Evolutionary conservation across 2,113 vertebrate genomes (phyloP).

Genomic region (Takifugu bimaculatus): DNA sequence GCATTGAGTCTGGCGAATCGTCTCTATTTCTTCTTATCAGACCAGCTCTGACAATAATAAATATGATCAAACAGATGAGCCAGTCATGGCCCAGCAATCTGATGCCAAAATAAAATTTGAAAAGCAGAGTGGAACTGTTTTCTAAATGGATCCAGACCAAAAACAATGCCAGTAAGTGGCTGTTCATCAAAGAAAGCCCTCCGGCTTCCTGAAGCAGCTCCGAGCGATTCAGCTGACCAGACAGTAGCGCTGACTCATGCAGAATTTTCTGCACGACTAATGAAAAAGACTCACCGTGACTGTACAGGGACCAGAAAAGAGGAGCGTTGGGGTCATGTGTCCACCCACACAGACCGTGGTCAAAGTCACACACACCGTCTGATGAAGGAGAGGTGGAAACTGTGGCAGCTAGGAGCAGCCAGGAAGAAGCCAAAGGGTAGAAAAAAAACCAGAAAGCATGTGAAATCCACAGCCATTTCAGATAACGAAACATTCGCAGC

Average conservation of each 20-base stretch:
- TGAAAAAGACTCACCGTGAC: slow-evolving; percentile 65
- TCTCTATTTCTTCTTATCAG: too few relatives aligned
- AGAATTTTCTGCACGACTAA: slow-evolving; percentile 1
- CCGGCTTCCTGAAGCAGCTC: slow-evolving; percentile 1
- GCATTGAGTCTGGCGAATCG: too few relatives aligned
- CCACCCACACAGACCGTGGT: slow-evolving; percentile 87
- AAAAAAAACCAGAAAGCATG: slow-evolving; percentile 1
- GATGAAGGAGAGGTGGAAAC: slow-evolving; percentile 58
- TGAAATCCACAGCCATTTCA: slow-evolving; percentile 4
- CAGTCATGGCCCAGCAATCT: too few relatives aligned
- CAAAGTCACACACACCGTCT: slow-evolving; percentile 87
- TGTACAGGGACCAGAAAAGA: slow-evolving; percentile 81
- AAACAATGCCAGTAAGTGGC: slow-evolving; percentile 10
- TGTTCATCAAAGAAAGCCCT: slow-evolving; percentile 4
- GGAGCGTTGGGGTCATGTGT: slow-evolving; percentile 80
- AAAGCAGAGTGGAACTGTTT: background rate
- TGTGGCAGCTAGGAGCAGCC: slow-evolving; percentile 38
- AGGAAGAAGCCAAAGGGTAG: background rate
- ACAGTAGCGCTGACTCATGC: background rate
- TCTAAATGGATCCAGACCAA: background rate
- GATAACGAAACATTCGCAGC: slow-evolving; percentile 3
- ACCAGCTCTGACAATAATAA: too few relatives aligned
- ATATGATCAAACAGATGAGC: too few relatives aligned
- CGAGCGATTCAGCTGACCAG: slow-evolving; percentile 13
- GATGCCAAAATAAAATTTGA: background rate